Evolutionary conservation across 1,140 invertebrate genomes (phyloP), one percentile per base, ranked within the genome.

Genomic region (Heterodera carotae): DNA sequence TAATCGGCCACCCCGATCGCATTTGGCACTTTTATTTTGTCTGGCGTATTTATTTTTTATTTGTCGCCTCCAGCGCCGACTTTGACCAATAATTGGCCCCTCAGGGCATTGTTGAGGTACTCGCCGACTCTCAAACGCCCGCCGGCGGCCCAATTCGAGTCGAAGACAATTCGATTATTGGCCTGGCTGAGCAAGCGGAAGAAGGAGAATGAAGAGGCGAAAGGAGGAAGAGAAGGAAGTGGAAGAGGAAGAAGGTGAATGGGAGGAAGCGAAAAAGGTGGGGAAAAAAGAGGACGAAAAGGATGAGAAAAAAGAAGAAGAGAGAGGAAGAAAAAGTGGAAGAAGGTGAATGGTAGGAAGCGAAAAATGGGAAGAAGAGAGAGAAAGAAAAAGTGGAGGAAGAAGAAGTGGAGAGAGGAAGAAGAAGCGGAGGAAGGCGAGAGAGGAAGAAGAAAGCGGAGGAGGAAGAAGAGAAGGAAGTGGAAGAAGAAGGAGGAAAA

Each of bases 91-190:
- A 56, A 56, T 56, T 56, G 48, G 48, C 48, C 48, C 48, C 48
- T 31, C 62, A 66, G 62, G 62, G 62, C 62, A 66, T 34, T 22
- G 62, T 66, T 66, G 62, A 66, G 62, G 33, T 66, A 29, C 33
- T 25, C 33, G 62, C 62, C 62, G 27, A 29, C 48, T 22, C 48
- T 5, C 12, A 56, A 56, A 25, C 60, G 60, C n/a, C n/a, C 60
- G 8, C n/a, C n/a, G 60, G 60, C 60, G 2, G n/a, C n/a, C n/a
- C n/a, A 18, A 27, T 66, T 29, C 62, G 62, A 15, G 62, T 66
- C 12, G 29, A 29, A 34, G 62, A 66, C 62, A 66, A 66, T 34
- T 66, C 62, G 62, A 66, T 66, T 66, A 66, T 66, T 34, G 62
- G 62, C 29, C 62, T 29, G 62, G 29, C 22, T 22, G 48, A 56